Evolutionary conservation across 2,888 invertebrate genomes (phyloP).

Genomic region (Ochropacha duplaris): DNA sequence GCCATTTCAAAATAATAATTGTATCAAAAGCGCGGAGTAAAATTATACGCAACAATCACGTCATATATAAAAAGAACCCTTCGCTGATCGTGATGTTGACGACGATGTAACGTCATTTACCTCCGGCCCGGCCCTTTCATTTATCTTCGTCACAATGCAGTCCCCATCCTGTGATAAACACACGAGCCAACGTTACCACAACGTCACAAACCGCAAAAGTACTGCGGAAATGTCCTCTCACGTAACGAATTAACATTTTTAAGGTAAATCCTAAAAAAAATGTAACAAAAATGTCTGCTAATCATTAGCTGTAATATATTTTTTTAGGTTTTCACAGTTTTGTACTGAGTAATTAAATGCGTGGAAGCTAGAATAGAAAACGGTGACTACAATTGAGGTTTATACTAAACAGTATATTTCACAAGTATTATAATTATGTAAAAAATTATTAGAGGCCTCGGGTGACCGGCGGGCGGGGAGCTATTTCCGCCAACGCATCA

Average conservation of each 20-base stretch:
- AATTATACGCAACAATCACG: not conserved
- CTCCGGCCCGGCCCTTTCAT: conserved; percentile 18
- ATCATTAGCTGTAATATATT: not conserved
- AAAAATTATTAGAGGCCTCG: too few species aligned
- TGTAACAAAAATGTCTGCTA: not conserved
- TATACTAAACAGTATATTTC: too few species aligned
- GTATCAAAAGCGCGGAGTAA: too few species aligned
- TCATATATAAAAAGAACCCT: too few species aligned
- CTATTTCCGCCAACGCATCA: too few species aligned
- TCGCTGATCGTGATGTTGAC: not conserved
- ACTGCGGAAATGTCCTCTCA: conserved; percentile 1
- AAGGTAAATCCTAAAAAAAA: conserved; percentile 1
- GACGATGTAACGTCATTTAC: conserved; percentile 6
- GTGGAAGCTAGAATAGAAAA: too few species aligned
- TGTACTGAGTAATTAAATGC: too few species aligned
- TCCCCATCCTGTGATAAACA: conserved; percentile 20
- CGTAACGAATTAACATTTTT: conserved; percentile 8
- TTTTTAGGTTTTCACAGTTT: too few species aligned
- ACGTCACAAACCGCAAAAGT: not conserved
- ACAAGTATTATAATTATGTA: too few species aligned
- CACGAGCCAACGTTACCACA: conserved; percentile 17
- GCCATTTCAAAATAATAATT: too few species aligned
- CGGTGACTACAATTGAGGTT: too few species aligned
- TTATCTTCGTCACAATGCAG: conserved; percentile 27
- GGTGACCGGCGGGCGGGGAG: too few species aligned